Evolutionary conservation across 92 coral and sea anemone species (phyloP).

Genomic region (Epizoanthus ramosus): DNA sequence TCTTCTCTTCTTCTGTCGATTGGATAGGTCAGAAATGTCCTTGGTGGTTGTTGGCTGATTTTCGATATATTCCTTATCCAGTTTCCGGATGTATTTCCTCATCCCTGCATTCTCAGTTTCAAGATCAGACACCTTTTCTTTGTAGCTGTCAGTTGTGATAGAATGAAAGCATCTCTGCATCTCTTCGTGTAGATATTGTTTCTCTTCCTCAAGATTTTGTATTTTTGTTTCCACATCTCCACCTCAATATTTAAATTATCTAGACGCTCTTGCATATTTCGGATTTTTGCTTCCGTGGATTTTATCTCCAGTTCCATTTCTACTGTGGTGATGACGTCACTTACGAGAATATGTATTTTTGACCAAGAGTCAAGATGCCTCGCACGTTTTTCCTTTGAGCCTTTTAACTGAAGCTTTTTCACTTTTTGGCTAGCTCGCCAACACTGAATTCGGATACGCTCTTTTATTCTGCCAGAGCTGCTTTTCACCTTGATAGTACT

Average conservation of each 20-base stretch:
- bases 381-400: conserved; percentile 23
- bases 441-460: conserved; percentile 17
- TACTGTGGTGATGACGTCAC: conserved; percentile 37
- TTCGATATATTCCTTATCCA: conserved; percentile 26
- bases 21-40: conserved; percentile 38
- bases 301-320: conserved; percentile 47
- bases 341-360: conserved; percentile 38
- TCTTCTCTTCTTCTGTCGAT: conserved; percentile 44
- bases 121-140: conserved; percentile 31
- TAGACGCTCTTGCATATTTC: conserved; percentile 28
- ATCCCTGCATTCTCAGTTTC: conserved; percentile 37
- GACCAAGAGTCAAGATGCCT: conserved; percentile 14
- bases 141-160: neutral
- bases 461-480: conserved; percentile 32
- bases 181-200: conserved; percentile 32
- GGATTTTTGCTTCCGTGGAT: conserved; percentile 20
- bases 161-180: conserved; percentile 21
- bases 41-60: conserved; percentile 4
- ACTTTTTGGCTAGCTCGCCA: conserved; percentile 4
- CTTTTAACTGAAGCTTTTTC: conserved; percentile 26
- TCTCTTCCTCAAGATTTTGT: conserved; percentile 56
- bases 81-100: conserved; percentile 39
- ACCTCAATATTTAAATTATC: conserved; percentile 52
- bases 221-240: conserved; percentile 54
- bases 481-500: conserved; percentile 37